phyloP scores from a whole-genome alignment of 1,140 invertebrate genomes.

The Drosophila arawakana region DNA sequence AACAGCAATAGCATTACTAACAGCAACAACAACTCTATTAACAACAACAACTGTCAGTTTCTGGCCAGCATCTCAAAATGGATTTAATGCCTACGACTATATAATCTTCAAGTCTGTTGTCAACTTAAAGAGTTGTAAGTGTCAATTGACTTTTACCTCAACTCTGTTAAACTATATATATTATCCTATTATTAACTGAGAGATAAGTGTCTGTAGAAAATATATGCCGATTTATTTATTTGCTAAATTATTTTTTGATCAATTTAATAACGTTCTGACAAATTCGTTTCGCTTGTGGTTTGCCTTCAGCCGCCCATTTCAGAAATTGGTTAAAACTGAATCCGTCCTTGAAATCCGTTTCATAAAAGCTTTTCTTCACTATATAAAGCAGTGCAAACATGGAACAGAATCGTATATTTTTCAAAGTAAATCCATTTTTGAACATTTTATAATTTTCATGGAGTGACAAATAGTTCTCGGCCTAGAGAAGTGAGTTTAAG shows the following conservation, averaged over 20 bases:
- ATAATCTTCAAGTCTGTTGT: neutral
- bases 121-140: neutral
- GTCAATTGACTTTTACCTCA: neutral
- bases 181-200: neutral
- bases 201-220: neutral
- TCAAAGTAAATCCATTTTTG: neutral
- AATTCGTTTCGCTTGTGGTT: neutral
- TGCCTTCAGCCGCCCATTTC: neutral
- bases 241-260: neutral
- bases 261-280: neutral
- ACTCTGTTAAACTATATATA: neutral
- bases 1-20: neutral
- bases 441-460: neutral
- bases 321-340: neutral
- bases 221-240: neutral
- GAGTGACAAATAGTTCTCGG: constrained; percentile 15
- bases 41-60: neutral
- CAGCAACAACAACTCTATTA: neutral
- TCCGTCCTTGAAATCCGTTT: neutral
- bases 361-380: neutral
- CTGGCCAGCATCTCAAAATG: neutral
- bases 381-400: constrained; percentile 60
- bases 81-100: constrained; percentile 1
- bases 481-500: neutral
- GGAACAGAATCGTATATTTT: constrained; percentile 58